Base-by-base conservation (phyloP, 2,888 invertebrate species). In the Lamellibrachia columna region DNA sequence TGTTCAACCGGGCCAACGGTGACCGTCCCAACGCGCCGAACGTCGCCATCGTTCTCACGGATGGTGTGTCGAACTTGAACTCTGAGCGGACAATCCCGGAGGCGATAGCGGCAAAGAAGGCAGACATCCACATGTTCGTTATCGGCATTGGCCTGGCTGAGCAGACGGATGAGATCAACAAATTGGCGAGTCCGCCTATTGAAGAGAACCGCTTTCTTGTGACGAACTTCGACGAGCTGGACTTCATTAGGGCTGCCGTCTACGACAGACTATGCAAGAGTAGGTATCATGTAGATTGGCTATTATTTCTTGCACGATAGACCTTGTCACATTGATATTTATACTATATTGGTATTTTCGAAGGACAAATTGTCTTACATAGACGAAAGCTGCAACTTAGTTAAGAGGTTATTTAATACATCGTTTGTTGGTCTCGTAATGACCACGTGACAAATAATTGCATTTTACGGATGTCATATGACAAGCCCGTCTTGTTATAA, bases 21-120 rank as follows among this genome's bases (percentile, higher is more conserved):
- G 95, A 95, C 92, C 92, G 95, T 55, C 92, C 92, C 7, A 93
- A 92, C 28, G 93, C 94, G 60, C 94, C 94, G 8, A 94, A 95
- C 92, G 94, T 95, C 52, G 94, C 94, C 4, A 93, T 95, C 53
- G 90, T 95, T 8, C 93, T 95, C 55, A 95, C 95, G 1, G 95
- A 95, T 91, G 95, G 95, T 7, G 91, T 94, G 28, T 94, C 94
- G 9, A 93, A 93, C 92, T 90, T 93, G 90, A 92, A 94, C 90
- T 92, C 92, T 8, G 75, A 90, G 55, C 92, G 92, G 52, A 95
- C 94, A 7, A 92, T 94, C 52, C 94, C 94, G 0, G 94, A 94
- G 92, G 94, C 94, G 22, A 52, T 92, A 28, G 58, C 75, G 55
- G 92, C 93, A 6, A 94, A 94, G 75, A 92, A 93, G 11, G 92